Evolutionary conservation across 2,888 invertebrate species (phyloP).

Genomic region (Endomychus coccineus): DNA sequence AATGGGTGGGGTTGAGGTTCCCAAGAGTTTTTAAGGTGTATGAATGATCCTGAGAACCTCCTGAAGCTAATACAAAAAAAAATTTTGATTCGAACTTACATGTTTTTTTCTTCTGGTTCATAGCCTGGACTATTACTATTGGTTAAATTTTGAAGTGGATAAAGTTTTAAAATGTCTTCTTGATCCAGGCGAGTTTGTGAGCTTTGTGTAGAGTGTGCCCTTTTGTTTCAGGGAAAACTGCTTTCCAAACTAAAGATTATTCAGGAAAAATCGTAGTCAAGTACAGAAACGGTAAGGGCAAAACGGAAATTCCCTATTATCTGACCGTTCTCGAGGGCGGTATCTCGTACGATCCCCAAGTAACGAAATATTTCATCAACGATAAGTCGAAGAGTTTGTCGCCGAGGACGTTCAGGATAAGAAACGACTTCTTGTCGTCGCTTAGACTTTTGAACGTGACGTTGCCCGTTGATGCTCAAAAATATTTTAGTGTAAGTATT

Average conservation of each 20-base stretch:
- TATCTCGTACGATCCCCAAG: slow-evolving; percentile 49
- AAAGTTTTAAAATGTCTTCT: too few relatives aligned
- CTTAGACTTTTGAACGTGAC: slow-evolving; percentile 66
- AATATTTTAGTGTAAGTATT: slow-evolving; percentile 51
- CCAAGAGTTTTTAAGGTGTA: too few relatives aligned
- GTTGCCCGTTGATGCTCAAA: slow-evolving; percentile 52
- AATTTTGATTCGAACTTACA: too few relatives aligned
- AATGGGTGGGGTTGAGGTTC: too few relatives aligned
- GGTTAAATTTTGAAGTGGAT: too few relatives aligned
- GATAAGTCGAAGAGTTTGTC: slow-evolving; percentile 34
- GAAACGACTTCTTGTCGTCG: slow-evolving; percentile 67
- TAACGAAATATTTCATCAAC: slow-evolving; percentile 46
- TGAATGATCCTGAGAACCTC: too few relatives aligned
- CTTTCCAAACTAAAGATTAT: slow-evolving; percentile 48
- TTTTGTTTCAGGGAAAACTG: slow-evolving; percentile 52
- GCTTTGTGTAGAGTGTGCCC: too few relatives aligned
- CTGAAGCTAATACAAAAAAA: too few relatives aligned
- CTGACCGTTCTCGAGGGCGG: slow-evolving; percentile 54
- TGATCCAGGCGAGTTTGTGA: too few relatives aligned
- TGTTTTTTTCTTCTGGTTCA: too few relatives aligned
- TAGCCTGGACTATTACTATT: too few relatives aligned
- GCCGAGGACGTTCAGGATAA: slow-evolving; percentile 50
- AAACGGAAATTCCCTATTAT: slow-evolving; percentile 58
- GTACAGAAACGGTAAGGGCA: slow-evolving; percentile 44
- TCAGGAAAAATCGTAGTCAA: slow-evolving; percentile 52